Conservation (phyloP, 2,113 vertebrate species). For the Prietella phreatophila region DNA sequence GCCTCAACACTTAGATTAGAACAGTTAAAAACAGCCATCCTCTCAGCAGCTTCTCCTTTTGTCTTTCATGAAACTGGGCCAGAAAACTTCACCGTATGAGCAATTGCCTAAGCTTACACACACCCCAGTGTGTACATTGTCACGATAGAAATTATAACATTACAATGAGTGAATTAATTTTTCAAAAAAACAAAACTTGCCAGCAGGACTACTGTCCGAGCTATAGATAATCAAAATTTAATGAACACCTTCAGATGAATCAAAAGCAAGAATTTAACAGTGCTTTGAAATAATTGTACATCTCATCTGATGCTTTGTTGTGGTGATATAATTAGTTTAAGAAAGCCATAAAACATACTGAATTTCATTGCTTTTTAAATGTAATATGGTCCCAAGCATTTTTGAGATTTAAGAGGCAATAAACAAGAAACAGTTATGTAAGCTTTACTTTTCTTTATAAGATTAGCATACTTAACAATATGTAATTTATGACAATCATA, state of each 20-base stretch:
- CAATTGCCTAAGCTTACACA: not conserved
- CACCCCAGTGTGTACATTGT: not conserved
- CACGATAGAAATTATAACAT: not conserved
- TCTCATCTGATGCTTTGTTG: not conserved
- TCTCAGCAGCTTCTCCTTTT: not conserved
- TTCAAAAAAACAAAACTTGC: not conserved
- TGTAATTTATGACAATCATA: not conserved
- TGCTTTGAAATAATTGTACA: not conserved
- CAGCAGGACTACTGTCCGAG: not conserved
- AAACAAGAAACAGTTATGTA: not conserved
- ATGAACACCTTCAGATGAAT: not conserved
- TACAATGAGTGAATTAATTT: not conserved
- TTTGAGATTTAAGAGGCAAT: not conserved
- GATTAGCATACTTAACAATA: not conserved
- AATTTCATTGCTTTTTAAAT: not conserved
- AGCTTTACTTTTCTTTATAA: slow-evolving; percentile 16
- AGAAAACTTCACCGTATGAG: not conserved
- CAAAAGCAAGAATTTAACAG: not conserved
- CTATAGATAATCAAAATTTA: not conserved
- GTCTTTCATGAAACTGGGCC: not conserved
- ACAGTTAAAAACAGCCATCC: not conserved
- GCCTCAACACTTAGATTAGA: not conserved
- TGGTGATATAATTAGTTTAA: not conserved
- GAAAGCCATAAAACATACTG: not conserved
- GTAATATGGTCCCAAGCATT: not conserved